A percentile compares a stretch with the other conserved stretches of the same genome.
Conservation (phyloP, 35 echinoderm and acorn worm species). For the Chiridota heheva region DNA sequence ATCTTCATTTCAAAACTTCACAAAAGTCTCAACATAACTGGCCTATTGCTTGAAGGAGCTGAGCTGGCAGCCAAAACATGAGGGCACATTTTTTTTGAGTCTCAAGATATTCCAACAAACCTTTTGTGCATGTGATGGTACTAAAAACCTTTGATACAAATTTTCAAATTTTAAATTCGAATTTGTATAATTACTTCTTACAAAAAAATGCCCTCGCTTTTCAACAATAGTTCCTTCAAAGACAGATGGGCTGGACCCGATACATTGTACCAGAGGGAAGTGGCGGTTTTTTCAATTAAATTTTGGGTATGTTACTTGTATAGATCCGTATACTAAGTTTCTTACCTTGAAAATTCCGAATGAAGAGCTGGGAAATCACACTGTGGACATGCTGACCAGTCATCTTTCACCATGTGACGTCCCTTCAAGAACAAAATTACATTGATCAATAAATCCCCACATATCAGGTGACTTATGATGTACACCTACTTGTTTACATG, state of each 20-base stretch:
- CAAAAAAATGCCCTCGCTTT: background rate
- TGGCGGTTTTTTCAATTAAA: background rate
- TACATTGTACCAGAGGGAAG: background rate
- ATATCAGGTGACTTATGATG: background rate
- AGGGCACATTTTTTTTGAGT: no score
- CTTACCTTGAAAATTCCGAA: conserved; percentile 89
- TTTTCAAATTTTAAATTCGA: background rate
- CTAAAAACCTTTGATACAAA: no score
- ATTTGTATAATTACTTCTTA: no score
- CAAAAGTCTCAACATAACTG: no score
- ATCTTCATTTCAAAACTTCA: no score
- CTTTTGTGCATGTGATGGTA: no score
- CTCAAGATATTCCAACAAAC: no score
- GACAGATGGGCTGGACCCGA: background rate
- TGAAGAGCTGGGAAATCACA: conserved; percentile 94
- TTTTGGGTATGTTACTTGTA: no score
- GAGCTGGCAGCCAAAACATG: no score
- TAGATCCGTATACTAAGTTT: background rate
- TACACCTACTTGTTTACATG: background rate
- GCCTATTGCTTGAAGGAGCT: no score
- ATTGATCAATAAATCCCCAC: conserved; percentile 1
- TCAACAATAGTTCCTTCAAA: background rate
- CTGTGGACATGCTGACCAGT: conserved; percentile 78
- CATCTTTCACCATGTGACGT: conserved; percentile 91
- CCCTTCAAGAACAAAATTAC: conserved; percentile 69